phyloP scores from a whole-genome alignment of 2,888 invertebrate genomes.

The Anthoptus insignis region DNA sequence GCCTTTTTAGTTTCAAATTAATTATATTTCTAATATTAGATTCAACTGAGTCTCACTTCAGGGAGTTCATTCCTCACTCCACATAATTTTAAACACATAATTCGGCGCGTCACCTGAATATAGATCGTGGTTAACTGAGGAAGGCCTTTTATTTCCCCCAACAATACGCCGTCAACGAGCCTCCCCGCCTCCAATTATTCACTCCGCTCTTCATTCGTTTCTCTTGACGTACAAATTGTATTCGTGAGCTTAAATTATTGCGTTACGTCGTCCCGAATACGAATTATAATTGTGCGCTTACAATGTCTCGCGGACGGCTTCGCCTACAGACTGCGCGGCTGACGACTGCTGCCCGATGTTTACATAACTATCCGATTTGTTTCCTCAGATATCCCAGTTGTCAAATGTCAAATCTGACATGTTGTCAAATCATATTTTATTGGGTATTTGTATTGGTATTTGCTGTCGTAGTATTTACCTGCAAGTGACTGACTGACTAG shows the following conservation, averaged over 20 bases:
- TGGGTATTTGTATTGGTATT: too few relatives aligned
- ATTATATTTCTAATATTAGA: too few relatives aligned
- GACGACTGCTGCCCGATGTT: constrained; percentile 23
- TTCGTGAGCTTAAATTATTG: constrained; percentile 75
- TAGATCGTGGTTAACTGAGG: constrained; percentile 25
- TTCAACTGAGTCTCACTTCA: neutral
- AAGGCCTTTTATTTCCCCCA: constrained; percentile 38
- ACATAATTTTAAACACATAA: constrained; percentile 11
- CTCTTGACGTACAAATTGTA: constrained; percentile 74
- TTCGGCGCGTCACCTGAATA: constrained; percentile 10
- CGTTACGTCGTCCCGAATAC: constrained; percentile 60
- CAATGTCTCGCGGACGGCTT: constrained; percentile 39
- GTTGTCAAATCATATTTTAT: too few relatives aligned
- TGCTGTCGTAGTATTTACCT: too few relatives aligned
- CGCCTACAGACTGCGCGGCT: constrained; percentile 20
- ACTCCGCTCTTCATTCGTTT: constrained; percentile 72
- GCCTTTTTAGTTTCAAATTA: too few relatives aligned
- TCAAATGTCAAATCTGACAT: too few relatives aligned
- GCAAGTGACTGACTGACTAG: too few relatives aligned
- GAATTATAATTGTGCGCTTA: constrained; percentile 64
- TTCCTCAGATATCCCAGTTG: too few relatives aligned
- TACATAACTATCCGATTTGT: too few relatives aligned
- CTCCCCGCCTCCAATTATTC: constrained; percentile 67
- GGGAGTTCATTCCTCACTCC: neutral
- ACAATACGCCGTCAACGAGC: constrained; percentile 58